A percentile compares a stretch with the other conserved stretches of the same genome.
Conservation (phyloP, 1,140 invertebrate genomes). For the Drosophila kohkoa region DNA sequence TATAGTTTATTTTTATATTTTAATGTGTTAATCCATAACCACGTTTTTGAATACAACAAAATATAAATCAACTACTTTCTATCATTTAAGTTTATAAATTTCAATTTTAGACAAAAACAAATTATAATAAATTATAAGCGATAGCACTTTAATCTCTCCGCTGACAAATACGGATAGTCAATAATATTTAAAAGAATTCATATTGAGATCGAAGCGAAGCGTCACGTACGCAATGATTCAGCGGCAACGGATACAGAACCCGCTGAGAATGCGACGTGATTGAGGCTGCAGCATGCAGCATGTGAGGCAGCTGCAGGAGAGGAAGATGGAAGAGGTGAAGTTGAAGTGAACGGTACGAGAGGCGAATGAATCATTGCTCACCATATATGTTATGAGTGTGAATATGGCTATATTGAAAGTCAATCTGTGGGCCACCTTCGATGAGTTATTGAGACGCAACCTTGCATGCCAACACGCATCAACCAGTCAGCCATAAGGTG, state of each 20-base stretch:
- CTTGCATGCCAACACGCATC: constrained; percentile 54
- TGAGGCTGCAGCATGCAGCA: constrained; percentile 46
- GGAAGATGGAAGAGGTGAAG: background rate
- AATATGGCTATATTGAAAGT: constrained; percentile 16
- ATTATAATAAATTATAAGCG: background rate
- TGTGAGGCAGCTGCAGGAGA: background rate
- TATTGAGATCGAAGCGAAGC: constrained; percentile 21
- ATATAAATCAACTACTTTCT: no score
- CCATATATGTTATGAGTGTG: constrained; percentile 25
- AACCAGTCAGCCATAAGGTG: constrained; percentile 23
- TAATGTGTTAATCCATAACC: no score
- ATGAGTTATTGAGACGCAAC: constrained; percentile 37
- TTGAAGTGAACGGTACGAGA: constrained; percentile 13
- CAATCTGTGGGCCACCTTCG: constrained; percentile 27
- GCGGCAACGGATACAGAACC: constrained; percentile 37
- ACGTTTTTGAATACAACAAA: no score
- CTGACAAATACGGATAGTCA: constrained; percentile 1
- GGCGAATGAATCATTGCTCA: constrained; percentile 45
- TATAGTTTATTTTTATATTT: no score
- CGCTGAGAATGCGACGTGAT: constrained; percentile 61
- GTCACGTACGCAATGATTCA: constrained; percentile 59
- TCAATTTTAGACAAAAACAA: background rate
- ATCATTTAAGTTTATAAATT: background rate
- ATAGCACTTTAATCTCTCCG: background rate
- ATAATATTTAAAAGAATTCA: constrained; percentile 23